Conservation (phyloP, 2,888 invertebrate species). For the Limnephilus lunatus region DNA sequence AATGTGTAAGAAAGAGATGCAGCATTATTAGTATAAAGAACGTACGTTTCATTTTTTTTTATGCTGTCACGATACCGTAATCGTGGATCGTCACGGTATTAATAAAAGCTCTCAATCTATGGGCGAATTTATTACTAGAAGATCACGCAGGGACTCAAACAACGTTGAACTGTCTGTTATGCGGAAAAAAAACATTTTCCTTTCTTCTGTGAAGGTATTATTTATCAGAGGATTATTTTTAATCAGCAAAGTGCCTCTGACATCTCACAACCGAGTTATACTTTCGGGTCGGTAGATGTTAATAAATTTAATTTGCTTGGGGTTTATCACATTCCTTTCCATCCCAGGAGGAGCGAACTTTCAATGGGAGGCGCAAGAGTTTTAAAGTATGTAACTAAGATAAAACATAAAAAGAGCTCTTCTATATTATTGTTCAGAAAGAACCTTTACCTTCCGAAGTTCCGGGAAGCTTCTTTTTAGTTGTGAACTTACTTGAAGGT, state of each 20-base stretch:
- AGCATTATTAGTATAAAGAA: too few species aligned
- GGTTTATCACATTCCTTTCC: neutral
- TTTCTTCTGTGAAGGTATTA: neutral
- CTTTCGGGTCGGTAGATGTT: conserved; percentile 15
- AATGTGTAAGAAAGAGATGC: too few species aligned
- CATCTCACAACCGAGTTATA: conserved; percentile 29
- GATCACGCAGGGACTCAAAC: too few species aligned
- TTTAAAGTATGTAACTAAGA: neutral
- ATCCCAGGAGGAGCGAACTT: neutral
- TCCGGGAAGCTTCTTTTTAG: neutral
- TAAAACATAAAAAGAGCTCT: neutral
- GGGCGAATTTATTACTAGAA: too few species aligned
- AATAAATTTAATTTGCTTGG: neutral
- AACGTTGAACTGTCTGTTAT: too few species aligned
- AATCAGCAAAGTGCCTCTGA: conserved; percentile 33
- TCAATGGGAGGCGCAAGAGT: neutral
- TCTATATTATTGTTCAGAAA: neutral
- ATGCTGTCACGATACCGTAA: too few species aligned
- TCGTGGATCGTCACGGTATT: too few species aligned
- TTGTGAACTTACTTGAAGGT: neutral
- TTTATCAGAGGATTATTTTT: neutral
- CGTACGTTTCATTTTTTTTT: too few species aligned
- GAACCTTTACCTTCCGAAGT: neutral
- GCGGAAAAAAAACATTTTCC: neutral
- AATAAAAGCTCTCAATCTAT: too few species aligned